Conservation (phyloP, 2,888 invertebrate genomes). For the Drosophila birchii region DNA sequence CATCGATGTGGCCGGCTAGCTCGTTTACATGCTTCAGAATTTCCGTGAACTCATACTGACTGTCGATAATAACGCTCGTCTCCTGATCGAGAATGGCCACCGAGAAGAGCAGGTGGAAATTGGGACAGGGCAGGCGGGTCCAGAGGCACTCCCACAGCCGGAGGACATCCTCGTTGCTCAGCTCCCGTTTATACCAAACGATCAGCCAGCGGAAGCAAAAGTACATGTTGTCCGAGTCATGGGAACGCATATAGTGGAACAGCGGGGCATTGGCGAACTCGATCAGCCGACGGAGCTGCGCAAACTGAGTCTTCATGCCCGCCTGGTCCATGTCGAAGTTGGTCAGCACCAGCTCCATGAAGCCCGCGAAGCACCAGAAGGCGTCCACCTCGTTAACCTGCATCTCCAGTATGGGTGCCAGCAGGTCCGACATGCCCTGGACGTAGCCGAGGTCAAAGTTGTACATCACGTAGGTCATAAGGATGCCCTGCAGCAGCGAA, state of each 20-base stretch:
- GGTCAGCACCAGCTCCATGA: conserved; percentile 95
- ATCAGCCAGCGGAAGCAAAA: conserved; percentile 99
- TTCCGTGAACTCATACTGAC: conserved; percentile 97
- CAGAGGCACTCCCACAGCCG: conserved; percentile 98
- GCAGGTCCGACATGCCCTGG: conserved; percentile 98
- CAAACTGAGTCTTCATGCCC: conserved; percentile 96
- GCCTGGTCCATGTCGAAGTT: conserved; percentile 99
- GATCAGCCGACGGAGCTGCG: conserved; percentile 92
- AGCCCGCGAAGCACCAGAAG: conserved; percentile 99
- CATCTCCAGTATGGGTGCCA: conserved; percentile 95
- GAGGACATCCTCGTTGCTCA: conserved; percentile 93
- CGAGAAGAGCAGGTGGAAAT: conserved; percentile 97
- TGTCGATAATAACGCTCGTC: conserved; percentile 94
- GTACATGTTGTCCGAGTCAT: conserved; percentile 94
- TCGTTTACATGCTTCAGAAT: conserved; percentile 99
- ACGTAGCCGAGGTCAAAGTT: conserved; percentile 98
- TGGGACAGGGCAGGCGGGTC: conserved; percentile 97
- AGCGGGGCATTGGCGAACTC: conserved; percentile 93
- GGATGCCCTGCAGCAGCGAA: conserved; percentile 92
- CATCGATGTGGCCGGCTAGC: conserved; percentile 93
- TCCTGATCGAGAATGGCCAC: conserved; percentile 97
- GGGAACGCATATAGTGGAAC: conserved; percentile 91
- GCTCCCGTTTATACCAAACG: conserved; percentile 97
- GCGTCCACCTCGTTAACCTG: conserved; percentile 96
- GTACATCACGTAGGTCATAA: conserved; percentile 99